Evolutionary conservation across 2,113 vertebrate species (phyloP), one percentile per base, ranked within the genome.

Genomic region (Istiophorus platypterus): DNA sequence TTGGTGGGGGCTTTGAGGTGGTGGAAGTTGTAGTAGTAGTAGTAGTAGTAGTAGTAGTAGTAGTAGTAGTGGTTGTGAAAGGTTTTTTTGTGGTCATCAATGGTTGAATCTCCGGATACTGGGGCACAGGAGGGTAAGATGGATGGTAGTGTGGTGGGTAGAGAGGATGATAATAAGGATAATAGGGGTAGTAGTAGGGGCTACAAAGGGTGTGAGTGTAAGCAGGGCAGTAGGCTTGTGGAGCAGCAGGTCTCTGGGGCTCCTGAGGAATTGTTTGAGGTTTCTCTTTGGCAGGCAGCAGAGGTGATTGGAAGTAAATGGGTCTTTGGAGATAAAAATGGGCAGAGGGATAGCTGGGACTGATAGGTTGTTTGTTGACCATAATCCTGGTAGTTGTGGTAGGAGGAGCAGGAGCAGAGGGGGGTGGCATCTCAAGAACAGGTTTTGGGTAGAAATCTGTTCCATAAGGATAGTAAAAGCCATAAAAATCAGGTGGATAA

Each of bases 401-500:
- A 24, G 37, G 4, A 37, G 63, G 61, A 52, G n/a, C 31, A 6
- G 58, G 57, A 41, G 58, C 6, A 18, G 39, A n/a, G 24, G 76
- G n/a, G 24, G 49, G 42, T 5, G n/a, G 58, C 15, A 51, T 10
- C 20, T 52, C 41, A 47, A 18, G 11, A 52, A 5, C 78, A 20
- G 37, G 51, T 29, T 76, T 4, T 39, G 52, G 20, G 41, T 81
- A 34, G 2, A 27, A 72, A 42, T 45, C 2, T 42, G 39, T 10
- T 67, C 22, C 45, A 24, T 89, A 66, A 37, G 71, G 47, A 82
- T 85, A 72, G 51, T 78, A 71, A 27, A 22, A 57, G 47, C 5
- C 20, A 31, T 69, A 72, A 26, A 12, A 18, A 13, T 31, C 2
- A 1, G 27, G 42, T 17, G 72, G 72, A 83, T 87, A 69, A 49